Evolutionary conservation across 1,140 invertebrate species (phyloP), one percentile per base, ranked within the genome.

Genomic region (Zaprionus lachaisei): DNA sequence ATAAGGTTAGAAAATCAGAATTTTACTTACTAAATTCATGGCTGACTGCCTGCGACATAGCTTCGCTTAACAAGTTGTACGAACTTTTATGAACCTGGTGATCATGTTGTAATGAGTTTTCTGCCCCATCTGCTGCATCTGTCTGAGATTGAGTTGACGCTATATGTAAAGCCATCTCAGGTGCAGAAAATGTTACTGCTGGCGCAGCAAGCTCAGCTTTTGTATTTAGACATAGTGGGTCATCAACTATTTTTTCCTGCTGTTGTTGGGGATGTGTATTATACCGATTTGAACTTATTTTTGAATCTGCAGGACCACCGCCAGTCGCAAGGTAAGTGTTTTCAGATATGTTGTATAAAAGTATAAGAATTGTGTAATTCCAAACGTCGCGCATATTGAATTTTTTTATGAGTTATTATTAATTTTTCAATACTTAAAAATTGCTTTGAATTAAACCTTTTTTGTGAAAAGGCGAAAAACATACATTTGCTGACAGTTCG

Each of bases 21-120:
- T 5, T 28, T 14, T 37, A 92, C 93, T 93, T 91, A 93, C 93
- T 92, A 41, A 92, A 92, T 76, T 94, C 93, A 79, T 93, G 93
- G 77, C 83, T 93, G 38, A 92, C 92, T 55, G 93, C 93, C 80
- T 93, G 85, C 5, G 92, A 93, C 89, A 93, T 94, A 11, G 92
- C 91, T 64, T 93, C 92, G 72, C 93, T 93, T 44, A 93, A 62
- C 31, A 93, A 74, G 64, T 92, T 89, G 64, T 93, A 93, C n/a
- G 93, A 92, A 56, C 91, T 92, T 41, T 81, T 77, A 15, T 67
- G 64, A 41, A 56, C 24, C 2, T 47, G 69, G 17, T 72, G 70
- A 0, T 67, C 70, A 17, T 37, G 14, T 24, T 56, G 7, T 11
- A 41, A 2, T 54, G 57, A 22, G 20, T 38, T 51, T 26, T 72